Evolutionary conservation across 2,113 vertebrate species (phyloP).

Genomic region (Aythya baeri): DNA sequence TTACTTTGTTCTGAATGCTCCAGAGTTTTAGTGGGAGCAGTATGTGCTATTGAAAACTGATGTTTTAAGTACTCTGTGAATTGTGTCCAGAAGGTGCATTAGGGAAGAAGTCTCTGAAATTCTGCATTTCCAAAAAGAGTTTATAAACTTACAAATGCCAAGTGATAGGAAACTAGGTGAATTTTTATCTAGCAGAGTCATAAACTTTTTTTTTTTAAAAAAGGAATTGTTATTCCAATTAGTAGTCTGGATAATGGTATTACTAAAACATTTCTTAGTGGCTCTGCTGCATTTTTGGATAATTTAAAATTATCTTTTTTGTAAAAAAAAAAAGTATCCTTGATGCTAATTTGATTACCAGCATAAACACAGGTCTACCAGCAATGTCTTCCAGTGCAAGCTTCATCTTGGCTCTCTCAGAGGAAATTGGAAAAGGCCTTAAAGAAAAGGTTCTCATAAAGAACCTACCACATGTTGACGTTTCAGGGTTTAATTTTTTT

Average conservation of each 20-base stretch:
- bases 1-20: neutral
- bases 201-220: neutral
- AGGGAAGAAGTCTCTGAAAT: neutral
- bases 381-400: constrained; percentile 15
- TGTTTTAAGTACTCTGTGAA: neutral
- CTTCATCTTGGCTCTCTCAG: constrained; percentile 4
- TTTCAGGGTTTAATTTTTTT: neutral
- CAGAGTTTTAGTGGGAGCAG: neutral
- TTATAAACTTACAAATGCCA: neutral
- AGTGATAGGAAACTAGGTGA: neutral
- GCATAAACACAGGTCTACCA: constrained; percentile 30
- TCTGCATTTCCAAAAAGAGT: neutral
- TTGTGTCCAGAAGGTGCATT: neutral
- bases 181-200: constrained; percentile 1
- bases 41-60: neutral
- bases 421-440: constrained; percentile 39
- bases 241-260: neutral
- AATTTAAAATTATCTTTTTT: neutral
- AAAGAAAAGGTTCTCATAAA: constrained; percentile 37
- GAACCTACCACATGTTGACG: constrained; percentile 24
- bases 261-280: neutral
- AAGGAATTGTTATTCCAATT: neutral
- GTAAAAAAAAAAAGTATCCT: neutral
- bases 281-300: constrained; percentile 20
- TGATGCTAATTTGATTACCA: constrained; percentile 30